Evolutionary conservation across 1,140 invertebrate genomes (phyloP), one percentile per base, ranked within the genome.

Genomic region (Coelopa frigida): DNA sequence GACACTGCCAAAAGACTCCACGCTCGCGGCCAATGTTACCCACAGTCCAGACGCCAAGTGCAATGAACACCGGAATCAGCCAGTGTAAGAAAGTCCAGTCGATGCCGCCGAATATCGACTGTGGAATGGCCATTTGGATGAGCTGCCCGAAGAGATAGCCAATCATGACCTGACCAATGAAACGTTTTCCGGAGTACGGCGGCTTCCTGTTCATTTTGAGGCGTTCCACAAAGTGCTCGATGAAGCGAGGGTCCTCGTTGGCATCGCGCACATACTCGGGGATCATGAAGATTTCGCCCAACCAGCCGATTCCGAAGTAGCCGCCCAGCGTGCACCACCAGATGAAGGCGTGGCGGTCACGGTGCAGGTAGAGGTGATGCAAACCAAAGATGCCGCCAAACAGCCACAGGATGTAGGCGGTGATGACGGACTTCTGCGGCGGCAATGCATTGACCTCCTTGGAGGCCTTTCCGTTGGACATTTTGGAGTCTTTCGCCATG

Each of bases 331-430:
- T 89, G 37, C 80, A 82, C 75, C 85, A 87, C 79, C 87, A 92
- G 0, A 94, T 72, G 59, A 96, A 87, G 0, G 87, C 92, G 58
- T 98, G 93, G n/a, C 81, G 75, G 67, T 95, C 89, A 44, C 93
- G 72, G 35, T 80, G 78, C 33, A 97, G 72, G 67, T 97, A 97
- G 57, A 95, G 79, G 65, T 95, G 90, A 72, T 98, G 94, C 2
- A 90, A 68, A 1, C 93, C 92, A 52, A 89, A 83, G 54, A 87
- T 72, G 8, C 92, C 93, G 26, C 89, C 88, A 50, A 91, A 75
- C 0, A 92, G 57, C 92, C 92, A 95, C 14, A 88, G 72, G 14
- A 94, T 32, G 67, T 93, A 94, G 0, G 91, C 78, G 51, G 78
- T 49, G 22, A 80, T 56, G n/a, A 86, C 61, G 48, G 82, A 87